Conservation (phyloP, 1,140 invertebrate species). For the Lepeophtheirus salmonis region DNA sequence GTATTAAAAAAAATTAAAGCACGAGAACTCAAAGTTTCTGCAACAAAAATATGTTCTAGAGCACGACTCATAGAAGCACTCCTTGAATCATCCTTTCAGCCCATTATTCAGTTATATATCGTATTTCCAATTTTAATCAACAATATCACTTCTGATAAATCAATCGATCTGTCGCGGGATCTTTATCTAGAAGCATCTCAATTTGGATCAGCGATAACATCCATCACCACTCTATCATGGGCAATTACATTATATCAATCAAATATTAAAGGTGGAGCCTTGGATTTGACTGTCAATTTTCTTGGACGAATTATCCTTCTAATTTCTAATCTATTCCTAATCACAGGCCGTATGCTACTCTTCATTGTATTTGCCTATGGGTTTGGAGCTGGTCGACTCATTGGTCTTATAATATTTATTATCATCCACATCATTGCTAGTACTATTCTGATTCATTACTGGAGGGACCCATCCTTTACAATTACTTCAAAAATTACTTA, state of each 20-base stretch:
- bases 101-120: not conserved
- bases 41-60: not conserved
- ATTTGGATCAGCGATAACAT: not conserved
- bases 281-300: not conserved
- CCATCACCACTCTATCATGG: not conserved
- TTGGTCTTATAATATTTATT: not conserved
- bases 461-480: not conserved
- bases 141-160: not conserved
- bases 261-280: not conserved
- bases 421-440: not conserved
- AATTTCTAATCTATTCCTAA: not conserved
- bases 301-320: not conserved
- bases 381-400: not conserved
- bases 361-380: not conserved
- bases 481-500: not conserved
- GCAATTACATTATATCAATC: not conserved
- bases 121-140: not conserved
- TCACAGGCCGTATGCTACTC: not conserved
- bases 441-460: not conserved
- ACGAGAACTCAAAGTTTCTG: not conserved
- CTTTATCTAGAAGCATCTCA: not conserved
- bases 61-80: not conserved
- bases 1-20: not conserved
- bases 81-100: not conserved
- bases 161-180: not conserved